phyloP scores from a whole-genome alignment of 2,888 invertebrate species.

The Masnerella sp. region DNA sequence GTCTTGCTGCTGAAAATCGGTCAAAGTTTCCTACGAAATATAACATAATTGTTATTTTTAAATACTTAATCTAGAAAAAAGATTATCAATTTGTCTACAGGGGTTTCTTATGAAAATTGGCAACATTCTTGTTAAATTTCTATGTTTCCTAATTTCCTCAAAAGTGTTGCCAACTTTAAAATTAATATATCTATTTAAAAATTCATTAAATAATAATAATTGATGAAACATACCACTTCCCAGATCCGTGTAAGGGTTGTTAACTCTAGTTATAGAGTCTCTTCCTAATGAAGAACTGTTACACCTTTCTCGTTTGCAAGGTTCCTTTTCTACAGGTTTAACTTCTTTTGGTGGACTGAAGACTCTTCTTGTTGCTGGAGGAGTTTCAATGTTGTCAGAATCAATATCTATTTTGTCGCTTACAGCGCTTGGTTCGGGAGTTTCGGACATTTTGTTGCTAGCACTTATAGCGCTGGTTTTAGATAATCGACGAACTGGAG shows the following conservation, averaged over 20 bases:
- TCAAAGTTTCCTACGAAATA: slow-evolving; percentile 93
- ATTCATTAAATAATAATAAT: no score
- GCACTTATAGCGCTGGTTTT: slow-evolving; percentile 56
- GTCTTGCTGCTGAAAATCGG: slow-evolving; percentile 87
- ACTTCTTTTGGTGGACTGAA: slow-evolving; percentile 83
- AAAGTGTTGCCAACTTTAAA: no score
- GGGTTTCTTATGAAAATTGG: no score
- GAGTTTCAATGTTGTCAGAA: slow-evolving; percentile 94
- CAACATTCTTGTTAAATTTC: no score
- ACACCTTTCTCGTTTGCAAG: slow-evolving; percentile 73
- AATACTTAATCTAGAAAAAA: no score
- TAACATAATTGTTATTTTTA: no score
- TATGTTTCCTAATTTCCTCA: no score
- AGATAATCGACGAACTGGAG: slow-evolving; percentile 66
- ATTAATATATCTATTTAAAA: no score
- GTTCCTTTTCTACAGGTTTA: slow-evolving; percentile 76
- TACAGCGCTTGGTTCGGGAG: slow-evolving; percentile 66
- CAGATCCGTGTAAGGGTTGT: slow-evolving; percentile 69
- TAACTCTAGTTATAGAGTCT: slow-evolving; percentile 62
- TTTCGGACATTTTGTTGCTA: slow-evolving; percentile 60
- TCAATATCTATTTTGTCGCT: slow-evolving; percentile 89
- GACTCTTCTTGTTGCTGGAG: slow-evolving; percentile 87
- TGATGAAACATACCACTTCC: slow-evolving; percentile 68
- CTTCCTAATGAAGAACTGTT: slow-evolving; percentile 69
- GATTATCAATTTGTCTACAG: no score